These are phyloP conservation scores for Valencia hispanica DNA, from an alignment of 2,797 vertebrate species.

Conservation along the genomic window DNA sequence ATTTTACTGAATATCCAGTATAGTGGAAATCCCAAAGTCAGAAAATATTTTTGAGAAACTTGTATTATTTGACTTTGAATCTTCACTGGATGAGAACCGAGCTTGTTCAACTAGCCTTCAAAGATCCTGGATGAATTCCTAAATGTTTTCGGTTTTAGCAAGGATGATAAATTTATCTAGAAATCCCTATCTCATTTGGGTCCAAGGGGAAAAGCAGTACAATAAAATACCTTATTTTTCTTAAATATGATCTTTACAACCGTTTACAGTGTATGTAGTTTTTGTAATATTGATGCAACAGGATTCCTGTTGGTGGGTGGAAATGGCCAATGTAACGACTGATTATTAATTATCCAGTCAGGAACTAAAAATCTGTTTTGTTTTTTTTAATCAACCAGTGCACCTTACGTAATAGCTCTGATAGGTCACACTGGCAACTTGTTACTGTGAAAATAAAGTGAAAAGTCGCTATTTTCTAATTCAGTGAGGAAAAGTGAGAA, in stretches of 20 bases:
- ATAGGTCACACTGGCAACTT: too few species aligned
- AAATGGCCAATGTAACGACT: too few species aligned
- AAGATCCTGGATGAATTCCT: not conserved
- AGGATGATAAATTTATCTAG: not conserved
- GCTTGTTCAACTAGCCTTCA: not conserved
- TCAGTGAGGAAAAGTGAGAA: too few species aligned
- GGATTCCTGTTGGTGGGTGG: too few species aligned
- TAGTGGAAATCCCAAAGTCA: not conserved
- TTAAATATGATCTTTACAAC: not conserved
- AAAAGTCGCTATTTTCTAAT: too few species aligned
- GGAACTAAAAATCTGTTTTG: too few species aligned
- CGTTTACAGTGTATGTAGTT: not conserved
- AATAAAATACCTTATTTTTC: not conserved
- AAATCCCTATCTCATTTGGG: not conserved
- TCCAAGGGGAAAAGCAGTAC: not conserved
- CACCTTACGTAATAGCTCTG: not conserved
- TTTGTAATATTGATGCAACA: too few species aligned
- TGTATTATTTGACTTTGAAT: not conserved
- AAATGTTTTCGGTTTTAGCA: not conserved
- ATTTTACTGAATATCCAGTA: not conserved
- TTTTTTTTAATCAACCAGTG: not conserved
- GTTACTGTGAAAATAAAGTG: too few species aligned
- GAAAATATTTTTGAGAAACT: not conserved
- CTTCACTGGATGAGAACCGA: not conserved
- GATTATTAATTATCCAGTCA: too few species aligned